Base-by-base conservation (phyloP, 1,140 invertebrate species). In the Hylyphantes graminicola region DNA sequence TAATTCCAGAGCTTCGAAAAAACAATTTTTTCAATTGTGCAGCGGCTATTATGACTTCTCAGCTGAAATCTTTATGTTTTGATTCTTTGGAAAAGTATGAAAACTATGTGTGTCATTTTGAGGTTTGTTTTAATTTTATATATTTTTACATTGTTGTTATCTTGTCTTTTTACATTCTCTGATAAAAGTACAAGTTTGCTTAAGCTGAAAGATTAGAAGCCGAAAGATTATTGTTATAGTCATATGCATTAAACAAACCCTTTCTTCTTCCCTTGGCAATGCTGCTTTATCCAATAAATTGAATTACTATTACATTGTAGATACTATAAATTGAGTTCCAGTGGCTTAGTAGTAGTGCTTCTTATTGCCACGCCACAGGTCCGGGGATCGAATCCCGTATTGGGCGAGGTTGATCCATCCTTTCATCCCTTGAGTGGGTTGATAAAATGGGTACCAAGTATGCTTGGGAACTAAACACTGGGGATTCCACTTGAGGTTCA, bases 1-100 rank as follows among this genome's bases (percentile, higher is more conserved):
- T 68, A 10, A 72, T 85, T 68, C 82, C 54, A 19, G 9, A 15
- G 19, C 12, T 68, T 6, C 57, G 17, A 53, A 68, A 53, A 53
- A 48, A 17, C 5, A 35, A 17, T 50, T 74, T 85, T 50, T 85
- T 85, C n/a, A 77, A 85, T 17, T 85, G 82, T 21, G 68, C 77
- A 7, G 82, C 73, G 51, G 48, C 82, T 21, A 85, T 85, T 54
- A 85, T 85, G 82, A 70, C 74, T n/a, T 76, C 73, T 61, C 73
- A 85, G 21, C 50, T 85, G 35, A 76, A 77, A 70, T 63, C 63
- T 59, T 13, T 85, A 3, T 85, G 61, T 6, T 61, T 19, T 35
- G 73, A 85, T 9, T 85, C 82, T 2, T 61, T 85, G 17, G 7
- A 35, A 15, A 51, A 68, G 54, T 85, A 85, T 85, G 73, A 85